Evolutionary conservation across 2,888 invertebrate genomes (phyloP), one percentile per base, ranked within the genome.

Genomic region (Sesia bembeciformis): DNA sequence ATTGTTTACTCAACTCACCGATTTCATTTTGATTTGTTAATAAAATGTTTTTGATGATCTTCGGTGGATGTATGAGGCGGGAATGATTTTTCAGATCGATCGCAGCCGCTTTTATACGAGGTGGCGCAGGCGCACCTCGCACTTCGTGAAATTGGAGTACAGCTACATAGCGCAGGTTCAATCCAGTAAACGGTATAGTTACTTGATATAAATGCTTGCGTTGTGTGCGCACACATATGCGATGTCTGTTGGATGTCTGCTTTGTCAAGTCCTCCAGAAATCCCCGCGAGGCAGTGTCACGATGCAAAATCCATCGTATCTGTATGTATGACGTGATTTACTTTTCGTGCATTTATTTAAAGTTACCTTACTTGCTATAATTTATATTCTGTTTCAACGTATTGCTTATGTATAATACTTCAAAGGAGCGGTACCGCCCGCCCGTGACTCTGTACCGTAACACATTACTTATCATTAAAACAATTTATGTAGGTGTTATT

Each of bases 31-130:
- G 60, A 55, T 63, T 53, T 61, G 59, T 62, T 63, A 66, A 63
- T 61, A 60, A 62, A 65, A 65, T 60, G 66, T 75, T 53, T 60
- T 56, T 59, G 68, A 72, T 83, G 84, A 74, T 86, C 76, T 75
- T 76, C 84, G 76, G 61, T 76, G 72, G 81, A 81, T 79, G 85
- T 81, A 72, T 81, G 76, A 67, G 67, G 75, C 71, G 70, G 83
- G 88, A 87, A 88, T 89, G 88, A 86, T 86, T 86, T 84, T 88
- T 86, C 81, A 88, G 84, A 80, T 78, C 67, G 74, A 63, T 69
- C 64, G 73, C 72, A 54, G 71, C 68, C 59, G 80, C 84, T 87
- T 89, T 78, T 89, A 89, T 89, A 89, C 77, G 66, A 65, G 56
- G 65, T 63, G 62, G 70, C 65, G 77, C 63, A 66, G 72, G 74